Evolutionary conservation across 2,888 invertebrate genomes (phyloP).

Genomic region (Hydropsyche betteni): DNA sequence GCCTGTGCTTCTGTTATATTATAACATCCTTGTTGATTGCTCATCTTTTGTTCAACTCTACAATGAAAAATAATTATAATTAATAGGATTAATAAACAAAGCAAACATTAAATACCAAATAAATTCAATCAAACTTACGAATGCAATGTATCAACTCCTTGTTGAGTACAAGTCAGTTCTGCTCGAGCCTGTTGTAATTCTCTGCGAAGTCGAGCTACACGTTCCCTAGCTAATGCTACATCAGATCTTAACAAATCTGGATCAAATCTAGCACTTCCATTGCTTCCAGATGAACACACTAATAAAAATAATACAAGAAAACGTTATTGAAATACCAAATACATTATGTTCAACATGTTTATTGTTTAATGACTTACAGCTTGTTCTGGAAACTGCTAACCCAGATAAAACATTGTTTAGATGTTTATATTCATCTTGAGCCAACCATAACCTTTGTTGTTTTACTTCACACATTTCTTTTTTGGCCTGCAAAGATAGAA

Average conservation of each 20-base stretch:
- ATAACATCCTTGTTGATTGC: conserved; percentile 85
- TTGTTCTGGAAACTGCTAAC: conserved; percentile 88
- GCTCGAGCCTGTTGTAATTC: conserved; percentile 91
- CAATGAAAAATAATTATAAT: conserved; percentile 53
- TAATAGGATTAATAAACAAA: background rate
- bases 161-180: conserved; percentile 90
- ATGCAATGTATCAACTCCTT: conserved; percentile 90
- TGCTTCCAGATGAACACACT: conserved; percentile 82
- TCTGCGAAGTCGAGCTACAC: conserved; percentile 87
- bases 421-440: conserved; percentile 96
- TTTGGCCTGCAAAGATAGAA: conserved; percentile 78
- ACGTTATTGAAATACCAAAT: background rate
- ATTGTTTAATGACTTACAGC: conserved; percentile 74
- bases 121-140: conserved; percentile 70
- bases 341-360: background rate
- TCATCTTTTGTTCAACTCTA: conserved; percentile 91
- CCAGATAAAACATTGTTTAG: conserved; percentile 86
- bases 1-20: conserved; percentile 94
- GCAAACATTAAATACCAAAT: background rate
- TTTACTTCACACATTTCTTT: conserved; percentile 97
- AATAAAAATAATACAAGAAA: conserved; percentile 52
- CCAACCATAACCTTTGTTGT: conserved; percentile 90
- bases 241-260: conserved; percentile 93
- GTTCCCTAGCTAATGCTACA: conserved; percentile 86
- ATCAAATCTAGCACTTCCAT: conserved; percentile 91